A percentile compares a stretch with the other conserved stretches of the same genome.
Evolutionary conservation across 2,113 vertebrate genomes (phyloP).

Genomic region (Gymnogyps californianus): DNA sequence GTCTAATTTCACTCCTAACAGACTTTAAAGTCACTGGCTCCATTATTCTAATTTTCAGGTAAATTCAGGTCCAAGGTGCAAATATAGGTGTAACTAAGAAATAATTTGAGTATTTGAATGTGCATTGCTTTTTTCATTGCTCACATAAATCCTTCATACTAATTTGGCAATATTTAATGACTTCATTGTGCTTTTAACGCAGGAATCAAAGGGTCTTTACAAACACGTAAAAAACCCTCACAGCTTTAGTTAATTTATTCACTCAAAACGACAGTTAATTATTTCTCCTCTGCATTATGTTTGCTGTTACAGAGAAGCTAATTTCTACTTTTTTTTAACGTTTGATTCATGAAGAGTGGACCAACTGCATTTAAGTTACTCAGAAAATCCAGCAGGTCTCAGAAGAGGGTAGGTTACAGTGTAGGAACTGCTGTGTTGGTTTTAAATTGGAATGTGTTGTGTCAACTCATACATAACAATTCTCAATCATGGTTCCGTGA

Average conservation of each 20-base stretch:
- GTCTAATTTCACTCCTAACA: neutral
- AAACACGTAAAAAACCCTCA: neutral
- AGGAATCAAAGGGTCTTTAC: neutral
- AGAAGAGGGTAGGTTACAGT: neutral
- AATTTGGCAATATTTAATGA: neutral
- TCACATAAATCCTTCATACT: neutral
- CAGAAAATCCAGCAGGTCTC: neutral
- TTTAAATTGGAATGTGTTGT: slow-evolving; percentile 3
- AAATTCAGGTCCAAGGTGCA: neutral
- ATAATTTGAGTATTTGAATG: neutral
- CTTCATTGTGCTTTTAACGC: neutral
- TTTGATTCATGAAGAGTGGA: neutral
- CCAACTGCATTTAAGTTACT: neutral
- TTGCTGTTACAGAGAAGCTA: neutral
- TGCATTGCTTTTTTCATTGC: neutral
- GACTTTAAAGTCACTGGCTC: neutral
- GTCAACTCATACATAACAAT: neutral
- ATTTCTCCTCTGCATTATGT: neutral
- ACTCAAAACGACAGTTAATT: neutral
- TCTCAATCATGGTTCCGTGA: neutral
- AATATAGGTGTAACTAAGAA: neutral
- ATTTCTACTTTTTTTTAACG: neutral
- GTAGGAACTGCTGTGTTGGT: neutral
- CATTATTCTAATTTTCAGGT: neutral
- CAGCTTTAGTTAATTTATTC: neutral